Conservation (phyloP, 2,113 vertebrate species). For the Podarcis muralis region DNA sequence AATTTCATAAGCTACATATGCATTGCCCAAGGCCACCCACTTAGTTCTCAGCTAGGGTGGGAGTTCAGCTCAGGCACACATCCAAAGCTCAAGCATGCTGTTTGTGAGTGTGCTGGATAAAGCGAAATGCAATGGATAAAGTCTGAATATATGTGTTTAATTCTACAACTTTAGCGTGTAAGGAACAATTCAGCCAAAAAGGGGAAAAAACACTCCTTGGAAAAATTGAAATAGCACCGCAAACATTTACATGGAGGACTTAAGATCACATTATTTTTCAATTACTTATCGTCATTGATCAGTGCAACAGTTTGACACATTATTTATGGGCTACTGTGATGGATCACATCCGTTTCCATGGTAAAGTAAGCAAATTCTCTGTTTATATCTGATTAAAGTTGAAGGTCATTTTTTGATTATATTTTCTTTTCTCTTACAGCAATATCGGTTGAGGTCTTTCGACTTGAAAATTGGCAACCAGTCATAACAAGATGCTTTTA, state of each 20-base stretch:
- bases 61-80: not conserved
- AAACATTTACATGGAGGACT: constrained; percentile 67
- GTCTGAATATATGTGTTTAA: constrained; percentile 16
- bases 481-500: constrained; percentile 62
- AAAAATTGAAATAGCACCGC: constrained; percentile 66
- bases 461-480: constrained; percentile 62
- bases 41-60: not conserved
- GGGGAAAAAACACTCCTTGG: not conserved
- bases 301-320: constrained; percentile 72
- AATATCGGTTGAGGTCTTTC: constrained; percentile 70
- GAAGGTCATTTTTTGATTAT: constrained; percentile 77
- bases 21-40: constrained; percentile 11
- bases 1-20: not conserved
- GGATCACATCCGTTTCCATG: constrained; percentile 76
- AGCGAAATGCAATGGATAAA: not conserved
- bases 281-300: constrained; percentile 80
- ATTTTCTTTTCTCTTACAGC: constrained; percentile 67
- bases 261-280: constrained; percentile 78
- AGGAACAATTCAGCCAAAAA: constrained; percentile 21
- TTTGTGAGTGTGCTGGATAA: not conserved
- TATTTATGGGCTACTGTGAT: constrained; percentile 80
- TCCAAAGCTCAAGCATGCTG: not conserved
- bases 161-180: constrained; percentile 2
- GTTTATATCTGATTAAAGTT: constrained; percentile 76
- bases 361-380: constrained; percentile 78